Percentiles rank a stretch among this genome's conserved stretches.
Conservation (phyloP, 2,113 vertebrate genomes). For the Prolemur simus region DNA sequence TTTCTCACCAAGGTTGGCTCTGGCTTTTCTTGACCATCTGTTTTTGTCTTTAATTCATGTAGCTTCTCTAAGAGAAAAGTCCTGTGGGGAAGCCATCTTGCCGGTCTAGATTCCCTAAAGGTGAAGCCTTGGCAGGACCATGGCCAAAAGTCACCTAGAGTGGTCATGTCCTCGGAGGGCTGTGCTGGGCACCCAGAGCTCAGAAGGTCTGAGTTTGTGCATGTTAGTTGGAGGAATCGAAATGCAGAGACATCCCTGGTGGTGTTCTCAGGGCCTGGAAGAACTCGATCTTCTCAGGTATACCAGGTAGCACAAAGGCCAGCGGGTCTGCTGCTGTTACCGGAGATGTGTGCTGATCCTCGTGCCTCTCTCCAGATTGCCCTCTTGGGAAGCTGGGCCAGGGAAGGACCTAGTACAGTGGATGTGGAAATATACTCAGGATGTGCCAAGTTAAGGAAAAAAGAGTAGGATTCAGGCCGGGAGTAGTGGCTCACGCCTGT, state of each 20-base stretch:
- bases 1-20: background rate
- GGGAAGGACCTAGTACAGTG: background rate
- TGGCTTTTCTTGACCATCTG: background rate
- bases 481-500: too few relatives aligned
- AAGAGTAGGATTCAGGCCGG: background rate
- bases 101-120: background rate
- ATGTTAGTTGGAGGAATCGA: background rate
- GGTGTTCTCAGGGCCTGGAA: background rate
- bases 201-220: background rate
- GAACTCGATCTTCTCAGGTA: background rate
- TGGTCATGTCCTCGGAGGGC: background rate
- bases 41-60: conserved; percentile 24
- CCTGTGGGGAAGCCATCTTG: background rate
- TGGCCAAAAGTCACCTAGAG: background rate
- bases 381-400: background rate
- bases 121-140: background rate
- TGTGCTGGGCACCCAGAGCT: background rate
- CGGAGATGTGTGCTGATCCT: background rate
- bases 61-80: background rate
- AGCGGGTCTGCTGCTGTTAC: background rate
- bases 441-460: background rate
- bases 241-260: background rate
- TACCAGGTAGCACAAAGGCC: background rate
- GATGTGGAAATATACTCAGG: background rate
- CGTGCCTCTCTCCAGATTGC: background rate